These are phyloP conservation scores for Dicentrarchus labrax DNA, from an alignment of 2,113 vertebrate species.

Conservation along the genomic window DNA sequence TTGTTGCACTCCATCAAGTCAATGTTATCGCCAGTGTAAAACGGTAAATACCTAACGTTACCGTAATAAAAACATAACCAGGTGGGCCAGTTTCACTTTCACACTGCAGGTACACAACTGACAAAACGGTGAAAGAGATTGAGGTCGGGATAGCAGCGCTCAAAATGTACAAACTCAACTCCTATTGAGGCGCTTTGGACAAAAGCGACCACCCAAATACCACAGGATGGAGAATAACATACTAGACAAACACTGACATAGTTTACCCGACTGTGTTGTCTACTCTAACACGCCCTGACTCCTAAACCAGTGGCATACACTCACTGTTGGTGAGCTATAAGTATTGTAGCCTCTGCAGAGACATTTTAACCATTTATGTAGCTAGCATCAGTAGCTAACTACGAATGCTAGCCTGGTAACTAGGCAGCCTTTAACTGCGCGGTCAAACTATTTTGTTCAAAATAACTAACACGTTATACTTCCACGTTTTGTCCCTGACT, in stretches of 20 bases:
- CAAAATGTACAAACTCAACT: slow-evolving; percentile 6
- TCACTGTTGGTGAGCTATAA: too few species aligned
- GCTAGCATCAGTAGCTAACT: slow-evolving; percentile 56
- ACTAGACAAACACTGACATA: not conserved
- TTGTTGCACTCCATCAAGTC: not conserved
- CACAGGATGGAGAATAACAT: slow-evolving; percentile 5
- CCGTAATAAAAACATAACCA: not conserved
- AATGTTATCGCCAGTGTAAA: not conserved
- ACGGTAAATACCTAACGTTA: not conserved
- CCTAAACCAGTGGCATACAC: not conserved
- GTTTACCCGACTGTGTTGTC: not conserved
- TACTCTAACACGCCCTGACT: not conserved
- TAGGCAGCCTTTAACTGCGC: not conserved
- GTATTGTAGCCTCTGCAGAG: not conserved
- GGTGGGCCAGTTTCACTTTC: slow-evolving; percentile 6
- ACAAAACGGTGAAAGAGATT: not conserved
- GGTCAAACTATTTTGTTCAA: not conserved
- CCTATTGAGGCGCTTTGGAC: not conserved
- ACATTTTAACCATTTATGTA: slow-evolving; percentile 20
- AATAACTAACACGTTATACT: not conserved
- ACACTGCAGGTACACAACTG: accelerated
- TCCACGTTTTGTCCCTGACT: too few species aligned
- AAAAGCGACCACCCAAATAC: slow-evolving; percentile 19
- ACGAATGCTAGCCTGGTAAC: slow-evolving; percentile 38
- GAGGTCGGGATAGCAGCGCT: not conserved